Conservation (phyloP, 2,797 vertebrate genomes). For the Choloepus didactylus region DNA sequence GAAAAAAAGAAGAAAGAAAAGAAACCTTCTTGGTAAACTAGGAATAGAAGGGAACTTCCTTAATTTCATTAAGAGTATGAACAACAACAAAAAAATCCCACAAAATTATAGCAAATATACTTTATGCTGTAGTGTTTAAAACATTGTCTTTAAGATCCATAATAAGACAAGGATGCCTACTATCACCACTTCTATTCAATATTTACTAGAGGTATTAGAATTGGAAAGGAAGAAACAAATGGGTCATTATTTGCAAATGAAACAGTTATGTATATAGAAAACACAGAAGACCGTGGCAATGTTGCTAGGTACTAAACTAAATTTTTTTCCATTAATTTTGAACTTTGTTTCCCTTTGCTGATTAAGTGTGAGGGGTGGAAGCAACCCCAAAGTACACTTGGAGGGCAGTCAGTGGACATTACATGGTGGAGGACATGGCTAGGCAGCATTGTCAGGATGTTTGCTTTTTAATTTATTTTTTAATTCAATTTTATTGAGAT, state of each 20-base stretch:
- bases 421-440: no score
- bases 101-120: background rate
- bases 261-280: background rate
- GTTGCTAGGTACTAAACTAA: background rate
- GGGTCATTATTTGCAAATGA: background rate
- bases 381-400: no score
- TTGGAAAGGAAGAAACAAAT: constrained; percentile 38
- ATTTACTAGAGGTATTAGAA: background rate
- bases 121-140: constrained; percentile 2
- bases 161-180: background rate
- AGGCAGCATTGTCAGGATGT: background rate
- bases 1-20: no score
- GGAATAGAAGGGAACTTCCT: background rate
- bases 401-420: no score
- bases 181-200: background rate
- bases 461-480: background rate
- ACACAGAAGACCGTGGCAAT: background rate
- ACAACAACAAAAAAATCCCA: background rate
- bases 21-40: background rate
- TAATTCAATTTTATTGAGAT: no score
- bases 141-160: background rate
- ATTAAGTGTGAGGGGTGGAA: no score
- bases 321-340: no score
- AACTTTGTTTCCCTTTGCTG: no score
- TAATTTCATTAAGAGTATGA: background rate